Percentiles rank a stretch among this genome's conserved stretches.
Conservation (phyloP, 2,888 invertebrate species). For the Andrena praecox region DNA sequence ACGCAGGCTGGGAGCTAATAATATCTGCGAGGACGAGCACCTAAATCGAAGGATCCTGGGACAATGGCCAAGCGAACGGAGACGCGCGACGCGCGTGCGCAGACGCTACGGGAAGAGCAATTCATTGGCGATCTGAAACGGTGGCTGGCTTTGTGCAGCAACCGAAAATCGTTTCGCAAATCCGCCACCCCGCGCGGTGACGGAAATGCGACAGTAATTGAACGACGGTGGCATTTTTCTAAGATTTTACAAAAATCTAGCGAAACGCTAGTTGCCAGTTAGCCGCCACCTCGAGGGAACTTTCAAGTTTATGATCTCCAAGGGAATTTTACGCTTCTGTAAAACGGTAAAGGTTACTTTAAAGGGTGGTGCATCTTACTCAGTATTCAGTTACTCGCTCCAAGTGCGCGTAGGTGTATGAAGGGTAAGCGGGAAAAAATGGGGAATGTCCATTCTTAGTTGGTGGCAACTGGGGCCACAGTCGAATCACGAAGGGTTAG, state of each 20-base stretch:
- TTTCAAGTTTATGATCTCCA: neutral
- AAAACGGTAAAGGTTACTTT: neutral
- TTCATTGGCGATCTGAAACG: neutral
- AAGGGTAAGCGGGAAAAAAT: too few species aligned
- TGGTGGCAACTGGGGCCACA: too few species aligned
- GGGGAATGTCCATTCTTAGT: too few species aligned
- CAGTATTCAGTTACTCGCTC: neutral
- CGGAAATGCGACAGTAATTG: neutral
- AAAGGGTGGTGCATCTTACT: neutral
- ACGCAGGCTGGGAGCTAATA: conserved; percentile 65
- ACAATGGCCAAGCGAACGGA: neutral
- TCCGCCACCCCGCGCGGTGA: neutral
- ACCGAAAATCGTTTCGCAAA: conserved; percentile 2
- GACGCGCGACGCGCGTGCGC: neutral
- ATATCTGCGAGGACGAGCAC: conserved; percentile 62
- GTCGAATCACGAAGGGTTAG: too few species aligned
- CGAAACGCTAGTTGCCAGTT: neutral
- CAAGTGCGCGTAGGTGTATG: neutral
- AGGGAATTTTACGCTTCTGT: neutral
- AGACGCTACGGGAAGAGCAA: neutral
- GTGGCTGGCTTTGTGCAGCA: neutral
- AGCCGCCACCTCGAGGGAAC: neutral
- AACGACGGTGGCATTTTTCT: neutral
- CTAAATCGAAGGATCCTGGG: conserved; percentile 54
- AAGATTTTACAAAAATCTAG: neutral